Evolutionary conservation across 2,113 vertebrate species (phyloP).

Genomic region (Eolophus roseicapilla): DNA sequence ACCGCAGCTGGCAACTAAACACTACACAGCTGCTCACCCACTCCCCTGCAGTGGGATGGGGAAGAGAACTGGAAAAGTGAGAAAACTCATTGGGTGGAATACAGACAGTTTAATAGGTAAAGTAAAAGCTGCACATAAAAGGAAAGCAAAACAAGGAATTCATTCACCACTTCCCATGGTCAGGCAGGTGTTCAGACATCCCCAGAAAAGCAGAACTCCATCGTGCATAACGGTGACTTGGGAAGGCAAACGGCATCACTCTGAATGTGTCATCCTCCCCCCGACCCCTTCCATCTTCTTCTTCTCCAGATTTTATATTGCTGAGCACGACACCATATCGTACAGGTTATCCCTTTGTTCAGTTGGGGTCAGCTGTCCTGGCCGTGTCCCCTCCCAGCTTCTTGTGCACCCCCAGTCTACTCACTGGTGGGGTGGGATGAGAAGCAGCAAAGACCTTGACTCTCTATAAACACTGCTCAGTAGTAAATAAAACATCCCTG

Average conservation of each 20-base stretch:
- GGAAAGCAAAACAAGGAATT: background rate
- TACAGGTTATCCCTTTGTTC: background rate
- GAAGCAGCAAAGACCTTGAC: background rate
- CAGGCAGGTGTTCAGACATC: background rate
- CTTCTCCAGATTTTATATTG: background rate
- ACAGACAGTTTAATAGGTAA: background rate
- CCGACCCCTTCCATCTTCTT: background rate
- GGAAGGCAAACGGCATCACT: rapidly evolving
- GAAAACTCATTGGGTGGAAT: background rate
- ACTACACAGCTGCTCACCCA: background rate
- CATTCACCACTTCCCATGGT: rapidly evolving
- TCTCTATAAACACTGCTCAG: background rate
- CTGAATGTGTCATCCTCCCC: background rate
- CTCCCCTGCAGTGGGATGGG: too few relatives aligned
- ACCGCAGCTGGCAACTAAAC: background rate
- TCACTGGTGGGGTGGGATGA: rapidly evolving
- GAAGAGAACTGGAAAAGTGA: background rate
- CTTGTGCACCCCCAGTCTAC: background rate
- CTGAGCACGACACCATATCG: too few relatives aligned
- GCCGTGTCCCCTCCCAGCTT: background rate
- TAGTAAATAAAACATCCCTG: background rate
- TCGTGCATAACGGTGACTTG: rapidly evolving
- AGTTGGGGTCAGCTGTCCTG: background rate
- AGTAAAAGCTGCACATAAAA: background rate
- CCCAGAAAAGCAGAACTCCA: background rate